Evolutionary conservation across 2,113 vertebrate species (phyloP).

Genomic region (Sebastes fasciatus): DNA sequence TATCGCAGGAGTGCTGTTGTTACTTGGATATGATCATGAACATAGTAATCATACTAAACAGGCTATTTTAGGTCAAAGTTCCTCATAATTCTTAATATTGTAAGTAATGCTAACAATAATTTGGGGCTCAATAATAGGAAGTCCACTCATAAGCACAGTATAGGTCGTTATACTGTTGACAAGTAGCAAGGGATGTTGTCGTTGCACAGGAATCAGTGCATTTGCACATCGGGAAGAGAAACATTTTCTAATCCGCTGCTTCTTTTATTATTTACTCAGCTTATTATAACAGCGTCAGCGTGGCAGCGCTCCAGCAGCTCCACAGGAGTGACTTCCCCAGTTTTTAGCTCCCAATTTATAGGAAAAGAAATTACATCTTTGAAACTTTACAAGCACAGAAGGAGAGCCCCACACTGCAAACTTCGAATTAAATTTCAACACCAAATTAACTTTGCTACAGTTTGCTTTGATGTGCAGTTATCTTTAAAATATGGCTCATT

Average conservation of each 20-base stretch:
- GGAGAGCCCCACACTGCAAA: not conserved
- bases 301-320: not conserved
- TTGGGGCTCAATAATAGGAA: not conserved
- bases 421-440: conserved; percentile 20
- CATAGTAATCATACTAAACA: not conserved
- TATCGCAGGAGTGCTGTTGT: not conserved
- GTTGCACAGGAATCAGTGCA: not conserved
- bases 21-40: not conserved
- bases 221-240: not conserved
- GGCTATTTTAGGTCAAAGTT: not conserved
- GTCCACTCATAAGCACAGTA: not conserved
- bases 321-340: not conserved
- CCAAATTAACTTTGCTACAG: conserved; percentile 15
- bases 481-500: not conserved
- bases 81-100: not conserved
- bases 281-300: not conserved
- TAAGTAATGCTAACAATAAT: not conserved
- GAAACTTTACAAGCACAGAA: conserved; percentile 15
- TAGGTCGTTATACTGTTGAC: not conserved
- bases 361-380: conserved; percentile 7
- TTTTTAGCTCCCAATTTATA: conserved; percentile 7
- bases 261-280: not conserved
- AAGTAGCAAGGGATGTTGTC: not conserved
- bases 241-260: not conserved
- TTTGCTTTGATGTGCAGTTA: not conserved